Percentiles rank a stretch among this genome's conserved stretches.
Conservation (phyloP, 1,140 invertebrate genomes). For the Samia ricini region DNA sequence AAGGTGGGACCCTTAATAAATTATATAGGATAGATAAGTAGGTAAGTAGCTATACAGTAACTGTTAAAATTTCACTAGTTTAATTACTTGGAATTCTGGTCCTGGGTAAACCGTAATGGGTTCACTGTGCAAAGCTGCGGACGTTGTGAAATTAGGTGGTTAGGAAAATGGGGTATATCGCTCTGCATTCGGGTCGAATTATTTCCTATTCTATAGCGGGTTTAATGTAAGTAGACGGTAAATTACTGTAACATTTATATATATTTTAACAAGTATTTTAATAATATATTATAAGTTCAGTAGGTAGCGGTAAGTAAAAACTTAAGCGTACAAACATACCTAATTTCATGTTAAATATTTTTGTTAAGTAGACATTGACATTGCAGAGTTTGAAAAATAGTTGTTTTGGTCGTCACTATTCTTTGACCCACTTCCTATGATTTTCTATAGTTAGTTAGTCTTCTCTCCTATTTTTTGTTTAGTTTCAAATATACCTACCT, state of each 20-base stretch:
- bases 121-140: conserved; percentile 21
- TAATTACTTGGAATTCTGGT: conserved; percentile 65
- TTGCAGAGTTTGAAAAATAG: too few species aligned
- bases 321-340: not conserved
- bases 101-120: conserved; percentile 43
- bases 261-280: not conserved
- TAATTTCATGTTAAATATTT: too few species aligned
- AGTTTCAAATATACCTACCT: too few species aligned
- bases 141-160: conserved; percentile 37
- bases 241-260: not conserved
- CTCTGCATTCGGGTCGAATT: conserved; percentile 23
- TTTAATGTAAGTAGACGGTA: not conserved
- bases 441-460: too few species aligned
- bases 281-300: not conserved
- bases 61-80: conserved; percentile 72
- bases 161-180: conserved; percentile 23
- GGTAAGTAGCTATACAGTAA: not conserved
- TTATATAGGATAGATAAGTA: not conserved
- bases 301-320: not conserved
- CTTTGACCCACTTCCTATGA: too few species aligned
- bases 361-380: too few species aligned
- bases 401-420: too few species aligned
- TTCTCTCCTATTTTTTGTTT: too few species aligned
- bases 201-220: conserved; percentile 4
- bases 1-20: not conserved